Evolutionary conservation across 2,113 vertebrate genomes (phyloP), one percentile per base, ranked within the genome.

Genomic region (Cyprinus carpio): DNA sequence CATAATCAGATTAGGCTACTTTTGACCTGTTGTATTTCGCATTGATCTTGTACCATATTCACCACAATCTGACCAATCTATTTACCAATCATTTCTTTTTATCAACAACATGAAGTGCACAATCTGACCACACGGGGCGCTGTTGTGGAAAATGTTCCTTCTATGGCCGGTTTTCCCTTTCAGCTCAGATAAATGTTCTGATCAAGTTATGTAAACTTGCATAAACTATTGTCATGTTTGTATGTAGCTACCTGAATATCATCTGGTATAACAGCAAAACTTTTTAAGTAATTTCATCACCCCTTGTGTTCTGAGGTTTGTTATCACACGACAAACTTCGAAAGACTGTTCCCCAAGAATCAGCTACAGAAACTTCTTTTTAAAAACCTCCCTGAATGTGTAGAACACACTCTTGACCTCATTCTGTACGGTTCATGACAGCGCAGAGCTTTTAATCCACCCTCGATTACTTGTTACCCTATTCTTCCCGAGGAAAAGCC

Each of bases 381-480:
- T 25, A 15, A 65, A 62, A 34, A 11, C 8, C 40, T 40, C 40
- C 40, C 40, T 40, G 40, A n/a, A 40, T 12, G 34, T 13, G 69
- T 23, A 2, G 20, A 23, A 43, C 69, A 27, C 56, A 40, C 56
- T 16, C 56, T 62, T n/a, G 56, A 80, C 56, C 27, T 80, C 56
- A 43, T 27, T 62, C 34, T 27, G 77, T 12, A 58, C 9, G 23
- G 76, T n/a, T 29, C 29, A 15, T 23, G 15, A 27, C 74, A 31
- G 16, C 25, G 16, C 75, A 43, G 69, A 40, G 16, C 4, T 6
- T 62, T 43, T 79, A 62, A 79, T 79, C 77, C 15, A 37, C 31
- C 34, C 56, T 13, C 25, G 58, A 79, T 79, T 15, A 62, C 77
- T 79, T 25, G 34, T 62, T 43, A n/a, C 77, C 51, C 75, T 29